These are phyloP conservation scores for Oncorhynchus keta DNA, from an alignment of 2,113 vertebrate species.

Conservation along the genomic window DNA sequence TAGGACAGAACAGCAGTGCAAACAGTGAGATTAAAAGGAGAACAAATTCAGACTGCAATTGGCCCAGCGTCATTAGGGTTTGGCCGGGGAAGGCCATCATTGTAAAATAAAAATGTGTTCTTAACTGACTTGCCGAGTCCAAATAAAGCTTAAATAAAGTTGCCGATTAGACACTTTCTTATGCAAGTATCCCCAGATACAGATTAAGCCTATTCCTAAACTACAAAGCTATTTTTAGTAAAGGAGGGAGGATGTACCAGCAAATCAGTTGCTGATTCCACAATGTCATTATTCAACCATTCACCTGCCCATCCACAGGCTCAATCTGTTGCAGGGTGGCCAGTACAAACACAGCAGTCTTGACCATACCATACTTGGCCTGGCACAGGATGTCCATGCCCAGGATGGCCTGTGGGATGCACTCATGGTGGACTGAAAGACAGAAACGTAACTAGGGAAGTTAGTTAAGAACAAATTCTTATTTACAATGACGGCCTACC, in stretches of 20 bases:
- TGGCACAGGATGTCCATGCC: conserved; percentile 89
- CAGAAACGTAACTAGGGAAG: background rate
- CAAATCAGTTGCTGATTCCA: background rate
- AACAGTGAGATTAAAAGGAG: background rate
- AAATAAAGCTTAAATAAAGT: too few species aligned
- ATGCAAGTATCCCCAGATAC: background rate
- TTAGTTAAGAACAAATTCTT: too few species aligned
- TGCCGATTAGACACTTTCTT: background rate
- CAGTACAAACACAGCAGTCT: conserved; percentile 85
- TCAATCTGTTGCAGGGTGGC: conserved; percentile 88
- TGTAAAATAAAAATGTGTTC: too few species aligned
- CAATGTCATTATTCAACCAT: conserved; percentile 12
- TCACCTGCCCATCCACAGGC: conserved; percentile 83
- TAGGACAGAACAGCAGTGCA: background rate
- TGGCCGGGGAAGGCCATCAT: too few species aligned
- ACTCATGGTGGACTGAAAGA: conserved; percentile 85
- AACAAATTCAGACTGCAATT: conserved; percentile 49
- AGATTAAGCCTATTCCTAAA: too few species aligned
- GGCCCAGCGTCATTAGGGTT: conserved; percentile 71
- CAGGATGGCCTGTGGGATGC: conserved; percentile 87
- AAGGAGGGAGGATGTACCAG: background rate
- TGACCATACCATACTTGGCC: conserved; percentile 90
- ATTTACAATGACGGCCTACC: too few species aligned
- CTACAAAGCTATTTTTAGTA: too few species aligned
- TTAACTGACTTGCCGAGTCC: too few species aligned